phyloP scores from a whole-genome alignment of 2,113 vertebrate genomes.

The Morone chrysops region DNA sequence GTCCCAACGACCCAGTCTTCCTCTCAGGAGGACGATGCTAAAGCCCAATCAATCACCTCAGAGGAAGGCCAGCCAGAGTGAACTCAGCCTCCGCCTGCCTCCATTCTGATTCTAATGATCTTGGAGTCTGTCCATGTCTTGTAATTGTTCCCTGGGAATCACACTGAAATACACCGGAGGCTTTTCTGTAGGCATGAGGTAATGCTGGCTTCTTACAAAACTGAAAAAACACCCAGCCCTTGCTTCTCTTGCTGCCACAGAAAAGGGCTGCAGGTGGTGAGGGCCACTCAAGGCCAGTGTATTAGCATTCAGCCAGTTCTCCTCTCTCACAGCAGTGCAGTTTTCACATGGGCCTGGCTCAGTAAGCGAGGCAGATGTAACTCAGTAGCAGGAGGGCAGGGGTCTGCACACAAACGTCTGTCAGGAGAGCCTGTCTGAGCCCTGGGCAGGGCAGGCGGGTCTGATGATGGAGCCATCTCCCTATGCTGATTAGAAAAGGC shows the following conservation, averaged over 20 bases:
- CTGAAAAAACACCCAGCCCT: conserved; percentile 15
- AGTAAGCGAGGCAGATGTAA: conserved; percentile 59
- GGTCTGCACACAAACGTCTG: conserved; percentile 57
- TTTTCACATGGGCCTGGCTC: conserved; percentile 52
- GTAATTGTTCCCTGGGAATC: conserved; percentile 58
- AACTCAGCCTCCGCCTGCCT: conserved; percentile 52
- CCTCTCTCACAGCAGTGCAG: conserved; percentile 24
- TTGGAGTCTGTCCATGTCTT: conserved; percentile 63
- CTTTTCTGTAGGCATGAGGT: conserved; percentile 46
- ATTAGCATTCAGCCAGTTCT: conserved; percentile 59
- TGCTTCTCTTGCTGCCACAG: conserved; percentile 28
- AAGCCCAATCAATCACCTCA: conserved; percentile 63
- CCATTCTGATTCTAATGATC: conserved; percentile 69
- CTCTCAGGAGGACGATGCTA: conserved; percentile 17
- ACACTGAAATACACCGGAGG: conserved; percentile 20
- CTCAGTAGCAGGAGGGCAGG: conserved; percentile 53
- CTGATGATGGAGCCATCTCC: conserved; percentile 42
- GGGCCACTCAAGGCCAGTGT: conserved; percentile 42
- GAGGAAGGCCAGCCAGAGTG: conserved; percentile 44
- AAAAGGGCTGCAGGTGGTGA: conserved; percentile 61
- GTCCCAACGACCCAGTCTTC: conserved; percentile 26
- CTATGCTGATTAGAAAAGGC: not conserved
- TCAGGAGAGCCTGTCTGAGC: conserved; percentile 38
- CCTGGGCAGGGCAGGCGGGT: conserved; percentile 25
- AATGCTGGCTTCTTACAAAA: conserved; percentile 32